Conservation (phyloP, 2,797 vertebrate genomes). For the Rhyacichthys aspro region DNA sequence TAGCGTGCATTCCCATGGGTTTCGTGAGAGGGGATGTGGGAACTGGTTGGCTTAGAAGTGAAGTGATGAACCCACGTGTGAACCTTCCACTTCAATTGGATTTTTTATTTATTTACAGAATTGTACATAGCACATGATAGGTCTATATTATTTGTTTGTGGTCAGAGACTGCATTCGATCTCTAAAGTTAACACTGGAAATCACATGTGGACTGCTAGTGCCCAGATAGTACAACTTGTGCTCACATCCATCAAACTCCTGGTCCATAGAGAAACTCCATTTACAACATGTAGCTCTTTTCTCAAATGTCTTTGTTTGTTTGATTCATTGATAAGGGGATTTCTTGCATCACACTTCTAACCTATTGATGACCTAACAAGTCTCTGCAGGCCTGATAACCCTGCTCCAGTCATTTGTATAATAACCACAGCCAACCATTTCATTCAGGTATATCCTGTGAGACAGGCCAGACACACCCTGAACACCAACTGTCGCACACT, state of each 20-base stretch:
- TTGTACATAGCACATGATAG: background rate
- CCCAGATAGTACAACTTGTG: no score
- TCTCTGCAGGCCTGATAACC: slow-evolving; percentile 48
- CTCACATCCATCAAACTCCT: no score
- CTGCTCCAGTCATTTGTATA: slow-evolving; percentile 35
- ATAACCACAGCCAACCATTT: slow-evolving; percentile 40
- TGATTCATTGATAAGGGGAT: background rate
- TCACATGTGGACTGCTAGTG: no score
- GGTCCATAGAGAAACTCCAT: no score
- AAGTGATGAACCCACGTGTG: slow-evolving; percentile 23
- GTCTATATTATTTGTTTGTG: no score
- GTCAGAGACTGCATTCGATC: no score
- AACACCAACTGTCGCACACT: slow-evolving; percentile 63
- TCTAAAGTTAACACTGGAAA: no score
- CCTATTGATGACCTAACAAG: slow-evolving; percentile 31
- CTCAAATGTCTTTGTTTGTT: background rate
- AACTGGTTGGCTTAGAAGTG: slow-evolving; percentile 27
- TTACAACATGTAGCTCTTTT: no score
- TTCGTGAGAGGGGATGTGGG: slow-evolving; percentile 28
- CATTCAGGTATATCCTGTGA: slow-evolving; percentile 57
- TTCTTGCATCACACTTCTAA: slow-evolving; percentile 4
- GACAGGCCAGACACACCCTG: slow-evolving; percentile 65
- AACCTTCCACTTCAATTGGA: background rate
- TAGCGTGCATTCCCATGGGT: slow-evolving; percentile 48
- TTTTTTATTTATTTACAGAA: no score